Evolutionary conservation across 1,140 invertebrate species (phyloP).

Genomic region (Pseudomyrmex cubaensis): DNA sequence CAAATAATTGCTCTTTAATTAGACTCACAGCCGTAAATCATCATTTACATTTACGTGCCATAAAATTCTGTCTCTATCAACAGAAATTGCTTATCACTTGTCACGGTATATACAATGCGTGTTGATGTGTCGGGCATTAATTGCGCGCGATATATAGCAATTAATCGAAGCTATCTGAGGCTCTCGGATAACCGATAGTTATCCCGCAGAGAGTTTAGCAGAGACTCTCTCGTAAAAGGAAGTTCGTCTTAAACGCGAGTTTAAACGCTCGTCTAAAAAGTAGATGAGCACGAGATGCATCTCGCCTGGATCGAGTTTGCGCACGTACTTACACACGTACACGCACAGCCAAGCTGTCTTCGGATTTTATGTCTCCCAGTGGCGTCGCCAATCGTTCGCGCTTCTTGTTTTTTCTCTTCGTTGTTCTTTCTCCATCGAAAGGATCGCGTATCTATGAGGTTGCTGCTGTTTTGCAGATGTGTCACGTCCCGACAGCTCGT

Average conservation of each 20-base stretch:
- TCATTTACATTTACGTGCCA: constrained; percentile 20
- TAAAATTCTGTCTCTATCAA: constrained; percentile 32
- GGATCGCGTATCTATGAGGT: background rate
- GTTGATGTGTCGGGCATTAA: constrained; percentile 41
- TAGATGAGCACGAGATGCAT: constrained; percentile 21
- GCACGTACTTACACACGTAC: background rate
- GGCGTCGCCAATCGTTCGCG: constrained; percentile 33
- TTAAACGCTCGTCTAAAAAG: constrained; percentile 40
- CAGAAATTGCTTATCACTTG: constrained; percentile 15
- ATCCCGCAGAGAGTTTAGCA: background rate
- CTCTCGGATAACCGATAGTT: constrained; percentile 17
- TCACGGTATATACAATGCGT: constrained; percentile 12
- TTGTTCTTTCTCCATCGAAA: constrained; percentile 4
- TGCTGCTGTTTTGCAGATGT: constrained; percentile 52
- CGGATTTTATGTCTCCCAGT: constrained; percentile 35
- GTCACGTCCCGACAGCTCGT: constrained; percentile 49
- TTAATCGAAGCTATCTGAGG: constrained; percentile 42
- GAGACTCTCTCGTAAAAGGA: constrained; percentile 31
- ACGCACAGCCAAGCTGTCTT: background rate
- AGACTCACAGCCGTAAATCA: constrained; percentile 20
- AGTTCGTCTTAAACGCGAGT: constrained; percentile 15
- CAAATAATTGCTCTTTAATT: background rate
- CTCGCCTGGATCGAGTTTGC: constrained; percentile 29
- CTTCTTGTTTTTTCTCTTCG: constrained; percentile 20
- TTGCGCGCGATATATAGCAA: constrained; percentile 27